These are phyloP conservation scores for Halichondria panicea DNA, from an alignment of 37 sponge, comb jelly and placozoan genomes.

Conservation along the genomic window DNA sequence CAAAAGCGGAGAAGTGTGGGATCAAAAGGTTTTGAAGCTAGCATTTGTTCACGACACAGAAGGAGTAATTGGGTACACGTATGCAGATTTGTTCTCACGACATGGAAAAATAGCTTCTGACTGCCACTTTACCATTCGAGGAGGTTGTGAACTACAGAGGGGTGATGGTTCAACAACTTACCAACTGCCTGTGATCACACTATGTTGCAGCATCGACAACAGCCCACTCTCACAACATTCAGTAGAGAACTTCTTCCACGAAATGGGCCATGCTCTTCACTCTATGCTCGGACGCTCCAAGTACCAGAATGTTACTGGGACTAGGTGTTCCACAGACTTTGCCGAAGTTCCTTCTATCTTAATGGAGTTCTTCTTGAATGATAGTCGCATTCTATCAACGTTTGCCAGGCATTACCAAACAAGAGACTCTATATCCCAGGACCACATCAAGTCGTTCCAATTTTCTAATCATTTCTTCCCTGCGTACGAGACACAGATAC, in stretches of 20 bases:
- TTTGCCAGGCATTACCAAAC: constrained; percentile 68
- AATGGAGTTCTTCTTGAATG: constrained; percentile 83
- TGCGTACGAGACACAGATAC: constrained; percentile 66
- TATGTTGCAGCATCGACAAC: constrained; percentile 53
- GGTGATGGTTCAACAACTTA: background rate
- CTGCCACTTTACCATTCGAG: constrained; percentile 86
- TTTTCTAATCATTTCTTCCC: constrained; percentile 39
- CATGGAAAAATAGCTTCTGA: constrained; percentile 48
- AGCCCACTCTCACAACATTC: constrained; percentile 51
- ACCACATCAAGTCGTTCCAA: constrained; percentile 7
- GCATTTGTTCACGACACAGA: constrained; percentile 56
- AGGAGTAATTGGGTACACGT: constrained; percentile 68
- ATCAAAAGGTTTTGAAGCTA: constrained; percentile 61
- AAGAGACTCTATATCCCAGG: constrained; percentile 14
- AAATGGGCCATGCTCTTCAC: constrained; percentile 96
- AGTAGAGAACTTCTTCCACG: constrained; percentile 90
- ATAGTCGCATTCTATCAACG: constrained; percentile 58
- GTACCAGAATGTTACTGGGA: constrained; percentile 96
- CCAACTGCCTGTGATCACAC: constrained; percentile 85
- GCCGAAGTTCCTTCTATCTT: constrained; percentile 95
- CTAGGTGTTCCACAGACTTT: constrained; percentile 90
- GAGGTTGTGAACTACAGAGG: constrained; percentile 39
- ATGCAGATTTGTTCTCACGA: constrained; percentile 69
- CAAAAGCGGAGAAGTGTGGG: constrained; percentile 69
- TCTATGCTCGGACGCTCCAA: constrained; percentile 80